Percentiles rank a stretch among this genome's conserved stretches.
Evolutionary conservation across 2,888 invertebrate genomes (phyloP).

Genomic region (Lumbricus terrestris): DNA sequence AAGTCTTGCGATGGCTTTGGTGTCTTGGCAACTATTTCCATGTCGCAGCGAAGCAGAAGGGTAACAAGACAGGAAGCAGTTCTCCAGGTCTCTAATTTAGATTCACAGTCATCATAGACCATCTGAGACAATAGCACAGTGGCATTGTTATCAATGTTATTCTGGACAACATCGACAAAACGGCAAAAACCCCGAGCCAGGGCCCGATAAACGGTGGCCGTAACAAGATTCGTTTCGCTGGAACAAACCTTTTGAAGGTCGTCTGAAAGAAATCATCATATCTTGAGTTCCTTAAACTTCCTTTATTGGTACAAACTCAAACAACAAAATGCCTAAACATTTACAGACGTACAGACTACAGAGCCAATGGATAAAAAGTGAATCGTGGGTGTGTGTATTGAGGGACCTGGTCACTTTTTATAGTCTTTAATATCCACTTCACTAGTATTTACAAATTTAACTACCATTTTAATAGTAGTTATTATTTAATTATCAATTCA

Average conservation of each 20-base stretch:
- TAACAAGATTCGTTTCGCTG: not conserved
- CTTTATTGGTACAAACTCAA: not conserved
- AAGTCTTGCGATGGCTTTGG: not conserved
- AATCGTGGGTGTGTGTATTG: no score
- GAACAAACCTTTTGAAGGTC: not conserved
- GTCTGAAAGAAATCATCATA: constrained; percentile 4
- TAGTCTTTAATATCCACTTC: not conserved
- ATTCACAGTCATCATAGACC: not conserved
- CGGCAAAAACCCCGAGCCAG: not conserved
- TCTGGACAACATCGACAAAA: not conserved
- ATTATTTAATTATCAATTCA: no score
- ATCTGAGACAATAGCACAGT: not conserved
- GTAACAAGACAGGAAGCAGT: not conserved
- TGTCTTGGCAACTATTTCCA: not conserved
- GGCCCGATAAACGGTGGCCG: not conserved
- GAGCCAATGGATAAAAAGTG: not conserved
- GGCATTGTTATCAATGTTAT: not conserved
- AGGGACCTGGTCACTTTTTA: not conserved
- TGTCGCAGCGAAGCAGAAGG: constrained; percentile 9
- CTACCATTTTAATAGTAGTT: no score
- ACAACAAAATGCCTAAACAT: not conserved
- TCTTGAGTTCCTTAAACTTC: no score
- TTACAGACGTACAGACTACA: not conserved
- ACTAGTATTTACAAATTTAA: no score
- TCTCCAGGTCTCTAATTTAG: not conserved